phyloP scores from a whole-genome alignment of 2,888 invertebrate species.

The Gerris lacustris region DNA sequence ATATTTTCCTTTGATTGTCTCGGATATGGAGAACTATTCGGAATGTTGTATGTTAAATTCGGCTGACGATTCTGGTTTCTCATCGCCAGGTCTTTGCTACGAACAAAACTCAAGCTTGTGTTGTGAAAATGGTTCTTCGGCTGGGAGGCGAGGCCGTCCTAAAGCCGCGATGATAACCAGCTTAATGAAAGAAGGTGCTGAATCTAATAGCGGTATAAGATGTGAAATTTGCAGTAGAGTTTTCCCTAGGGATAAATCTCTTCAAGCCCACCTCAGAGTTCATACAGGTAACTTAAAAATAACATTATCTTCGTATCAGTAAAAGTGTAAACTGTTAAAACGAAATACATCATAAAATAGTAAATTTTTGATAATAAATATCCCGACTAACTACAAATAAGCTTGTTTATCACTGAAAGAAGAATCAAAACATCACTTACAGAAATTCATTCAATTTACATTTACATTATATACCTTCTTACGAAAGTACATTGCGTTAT shows the following conservation, averaged over 20 bases:
- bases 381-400: no score
- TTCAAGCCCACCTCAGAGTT: slow-evolving; percentile 54
- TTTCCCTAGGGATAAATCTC: slow-evolving; percentile 61
- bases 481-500: no score
- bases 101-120: neutral
- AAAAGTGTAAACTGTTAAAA: no score
- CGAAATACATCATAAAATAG: no score
- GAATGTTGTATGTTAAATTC: neutral
- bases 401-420: no score
- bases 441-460: no score
- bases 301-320: neutral
- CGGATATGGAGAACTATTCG: neutral
- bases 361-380: no score
- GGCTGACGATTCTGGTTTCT: neutral
- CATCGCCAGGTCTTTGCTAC: neutral
- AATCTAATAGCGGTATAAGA: slow-evolving; percentile 55
- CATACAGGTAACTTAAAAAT: slow-evolving; percentile 44
- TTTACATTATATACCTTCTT: no score
- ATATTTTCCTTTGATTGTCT: neutral
- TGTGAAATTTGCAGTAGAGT: slow-evolving; percentile 58
- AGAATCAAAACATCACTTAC: no score
- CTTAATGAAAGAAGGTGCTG: slow-evolving; percentile 55
- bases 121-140: neutral
- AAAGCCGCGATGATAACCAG: slow-evolving; percentile 55
- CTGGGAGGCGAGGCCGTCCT: slow-evolving; percentile 45